These are phyloP conservation scores for Diarsia brunnea DNA, from an alignment of 2,888 invertebrate species.

Conservation along the genomic window DNA sequence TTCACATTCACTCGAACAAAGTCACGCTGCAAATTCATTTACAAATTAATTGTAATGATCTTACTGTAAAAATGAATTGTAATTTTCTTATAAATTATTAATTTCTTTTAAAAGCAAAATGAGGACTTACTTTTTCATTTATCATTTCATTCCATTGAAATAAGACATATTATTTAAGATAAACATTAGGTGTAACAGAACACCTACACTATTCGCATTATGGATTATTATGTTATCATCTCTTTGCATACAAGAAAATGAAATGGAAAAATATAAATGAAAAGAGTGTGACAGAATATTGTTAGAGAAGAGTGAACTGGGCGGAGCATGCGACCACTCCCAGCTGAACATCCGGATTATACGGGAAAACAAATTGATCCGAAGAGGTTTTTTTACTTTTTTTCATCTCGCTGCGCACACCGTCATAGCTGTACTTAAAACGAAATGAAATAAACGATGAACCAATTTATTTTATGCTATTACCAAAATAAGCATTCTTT, in stretches of 20 bases:
- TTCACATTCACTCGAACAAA: not conserved
- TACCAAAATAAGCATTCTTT: not conserved
- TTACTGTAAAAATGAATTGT: not conserved
- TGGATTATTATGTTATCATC: not conserved
- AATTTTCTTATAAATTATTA: not conserved
- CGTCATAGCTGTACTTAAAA: conserved; percentile 50
- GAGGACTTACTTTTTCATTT: not conserved
- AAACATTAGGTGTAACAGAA: not conserved
- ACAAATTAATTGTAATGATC: not conserved
- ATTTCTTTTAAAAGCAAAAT: not conserved
- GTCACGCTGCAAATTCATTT: not conserved
- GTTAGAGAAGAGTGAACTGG: conserved; percentile 65
- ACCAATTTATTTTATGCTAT: conserved; percentile 4
- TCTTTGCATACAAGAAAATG: not conserved
- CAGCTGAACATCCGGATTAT: conserved; percentile 71
- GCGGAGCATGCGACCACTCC: conserved; percentile 78
- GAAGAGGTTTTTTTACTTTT: conserved; percentile 68
- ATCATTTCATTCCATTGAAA: not conserved
- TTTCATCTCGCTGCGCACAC: conserved; percentile 55
- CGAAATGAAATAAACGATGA: conserved; percentile 39
- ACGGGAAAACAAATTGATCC: conserved; percentile 78
- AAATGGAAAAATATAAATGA: conserved; percentile 22
- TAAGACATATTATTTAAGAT: not conserved
- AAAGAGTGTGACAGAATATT: conserved; percentile 69
- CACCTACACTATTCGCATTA: not conserved